Evolutionary conservation across 35 echinoderm and acorn worm species (phyloP).

Genomic region (Stichopus chloronotus): DNA sequence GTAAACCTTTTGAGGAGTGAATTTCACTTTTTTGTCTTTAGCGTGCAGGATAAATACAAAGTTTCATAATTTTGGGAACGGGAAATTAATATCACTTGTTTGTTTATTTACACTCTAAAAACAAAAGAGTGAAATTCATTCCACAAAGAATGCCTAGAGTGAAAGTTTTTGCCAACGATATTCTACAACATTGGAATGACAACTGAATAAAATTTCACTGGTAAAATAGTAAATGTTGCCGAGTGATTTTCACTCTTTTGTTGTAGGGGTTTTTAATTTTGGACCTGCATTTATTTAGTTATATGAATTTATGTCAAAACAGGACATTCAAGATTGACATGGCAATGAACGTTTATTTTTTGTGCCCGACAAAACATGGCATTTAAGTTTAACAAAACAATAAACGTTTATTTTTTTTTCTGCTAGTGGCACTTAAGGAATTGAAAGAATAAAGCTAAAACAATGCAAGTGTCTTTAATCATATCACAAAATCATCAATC

Average conservation of each 20-base stretch:
- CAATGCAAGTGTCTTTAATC: not conserved
- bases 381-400: too few species aligned
- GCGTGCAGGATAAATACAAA: too few species aligned
- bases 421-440: not conserved
- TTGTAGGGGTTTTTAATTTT: not conserved
- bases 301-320: not conserved
- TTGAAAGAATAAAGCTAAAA: not conserved
- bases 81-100: too few species aligned
- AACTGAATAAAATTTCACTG: too few species aligned
- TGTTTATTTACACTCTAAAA: too few species aligned
- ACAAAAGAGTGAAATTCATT: too few species aligned
- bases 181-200: too few species aligned
- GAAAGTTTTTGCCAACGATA: too few species aligned
- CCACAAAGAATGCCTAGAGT: too few species aligned
- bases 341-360: not conserved
- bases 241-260: constrained; percentile 2
- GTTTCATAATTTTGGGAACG: too few species aligned
- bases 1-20: not conserved
- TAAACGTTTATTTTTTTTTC: not conserved
- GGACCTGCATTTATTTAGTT: not conserved
- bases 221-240: not conserved
- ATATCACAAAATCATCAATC: constrained; percentile 34
- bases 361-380: not conserved
- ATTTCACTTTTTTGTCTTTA: too few species aligned
- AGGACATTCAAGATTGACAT: not conserved